Evolutionary conservation across 2,888 invertebrate genomes (phyloP), one percentile per base, ranked within the genome.

Genomic region (Blastobasis adustella): DNA sequence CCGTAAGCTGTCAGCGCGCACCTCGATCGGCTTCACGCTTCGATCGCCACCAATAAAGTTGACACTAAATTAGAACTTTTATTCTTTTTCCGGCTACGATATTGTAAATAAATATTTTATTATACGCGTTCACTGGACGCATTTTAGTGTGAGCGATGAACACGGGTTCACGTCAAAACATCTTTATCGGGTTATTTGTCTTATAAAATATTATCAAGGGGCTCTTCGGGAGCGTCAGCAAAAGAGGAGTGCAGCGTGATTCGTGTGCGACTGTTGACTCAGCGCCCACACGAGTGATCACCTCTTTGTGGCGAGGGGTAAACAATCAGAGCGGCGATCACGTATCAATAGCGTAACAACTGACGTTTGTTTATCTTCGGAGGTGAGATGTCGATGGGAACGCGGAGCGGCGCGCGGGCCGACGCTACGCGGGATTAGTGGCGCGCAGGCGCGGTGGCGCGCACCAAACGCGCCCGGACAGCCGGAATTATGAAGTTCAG

Each of bases 151-250:
- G 85, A 86, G 84, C 86, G 84, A 85, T 85, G 87, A 84, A 88
- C 87, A 87, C 79, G 81, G 87, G 83, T 88, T 81, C 87, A 85
- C 82, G 88, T 88, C 88, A 88, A 85, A 88, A 88, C 86, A 87
- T 88, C 86, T 88, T 87, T 87, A 88, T 88, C 87, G 80, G 82
- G 86, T 87, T 88, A 87, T 87, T 88, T 88, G 88, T 88, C 87
- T 88, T 88, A 87, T 86, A 86, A 87, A 88, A 87, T 87, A 86
- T 86, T 86, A 87, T 88, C 86, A 79, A 87, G 87, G 80, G 86
- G 79, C 83, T 82, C 82, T 79, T 80, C 76, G 77, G 83, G 80
- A 87, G 75, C 84, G 84, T 86, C 86, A 87, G 88, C 87, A 84
- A 85, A 86, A 86, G 83, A 83, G 82, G 83, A 79, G 80, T 78